phyloP scores from a whole-genome alignment of 2,888 invertebrate genomes.

The Nephrotoma guestfalica region DNA sequence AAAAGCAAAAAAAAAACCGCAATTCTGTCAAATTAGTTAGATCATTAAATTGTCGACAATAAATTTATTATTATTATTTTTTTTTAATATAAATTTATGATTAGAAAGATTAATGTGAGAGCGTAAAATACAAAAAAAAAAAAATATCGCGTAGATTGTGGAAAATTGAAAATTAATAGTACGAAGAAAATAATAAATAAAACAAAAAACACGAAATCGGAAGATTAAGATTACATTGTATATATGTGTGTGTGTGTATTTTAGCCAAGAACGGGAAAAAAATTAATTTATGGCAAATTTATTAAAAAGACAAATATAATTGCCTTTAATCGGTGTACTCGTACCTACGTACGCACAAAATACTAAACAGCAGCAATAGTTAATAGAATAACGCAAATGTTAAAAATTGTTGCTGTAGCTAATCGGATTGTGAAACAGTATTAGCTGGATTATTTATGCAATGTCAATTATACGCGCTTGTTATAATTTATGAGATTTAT shows the following conservation, averaged over 20 bases:
- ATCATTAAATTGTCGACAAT: conserved; percentile 4
- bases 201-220: not conserved
- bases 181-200: not conserved
- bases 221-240: not conserved
- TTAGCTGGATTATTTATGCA: not conserved
- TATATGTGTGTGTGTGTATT: not conserved
- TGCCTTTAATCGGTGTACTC: not conserved
- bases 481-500: not conserved
- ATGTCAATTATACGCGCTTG: not conserved
- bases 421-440: not conserved
- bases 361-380: not conserved
- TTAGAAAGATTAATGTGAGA: not conserved
- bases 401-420: not conserved
- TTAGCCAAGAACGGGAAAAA: not conserved
- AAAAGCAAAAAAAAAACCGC: not conserved
- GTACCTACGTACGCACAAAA: no score
- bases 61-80: not conserved
- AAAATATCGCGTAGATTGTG: not conserved
- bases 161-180: not conserved
- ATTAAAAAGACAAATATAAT: not conserved
- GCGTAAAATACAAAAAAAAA: not conserved
- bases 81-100: not conserved
- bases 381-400: not conserved
- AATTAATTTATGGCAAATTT: not conserved
- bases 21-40: conserved; percentile 4